phyloP scores from a whole-genome alignment of 2,113 vertebrate species.

The Cryptomyrus ogoouensis region DNA sequence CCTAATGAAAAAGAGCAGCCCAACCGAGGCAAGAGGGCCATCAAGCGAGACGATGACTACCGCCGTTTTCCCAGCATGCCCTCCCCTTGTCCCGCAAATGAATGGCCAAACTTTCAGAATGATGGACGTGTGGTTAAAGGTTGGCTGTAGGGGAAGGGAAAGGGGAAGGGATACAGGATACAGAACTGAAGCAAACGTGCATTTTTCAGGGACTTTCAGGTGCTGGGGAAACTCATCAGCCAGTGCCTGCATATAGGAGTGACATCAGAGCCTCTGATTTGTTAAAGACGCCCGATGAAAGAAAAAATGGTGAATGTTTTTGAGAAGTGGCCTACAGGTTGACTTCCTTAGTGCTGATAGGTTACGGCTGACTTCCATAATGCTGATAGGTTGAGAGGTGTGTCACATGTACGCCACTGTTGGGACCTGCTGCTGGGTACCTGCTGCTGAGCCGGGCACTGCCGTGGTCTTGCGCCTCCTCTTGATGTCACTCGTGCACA shows the following conservation, averaged over 20 bases:
- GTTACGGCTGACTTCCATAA: not conserved
- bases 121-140: not conserved
- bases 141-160: not conserved
- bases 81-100: not conserved
- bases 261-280: not conserved
- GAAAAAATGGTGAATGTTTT: not conserved
- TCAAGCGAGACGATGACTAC: slow-evolving; percentile 32
- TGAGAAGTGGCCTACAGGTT: not conserved
- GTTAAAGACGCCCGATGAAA: not conserved
- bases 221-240: not conserved
- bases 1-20: slow-evolving; percentile 50
- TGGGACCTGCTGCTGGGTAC: slow-evolving; percentile 42
- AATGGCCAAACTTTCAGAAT: not conserved
- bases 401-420: not conserved
- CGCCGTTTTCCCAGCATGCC: slow-evolving; percentile 16
- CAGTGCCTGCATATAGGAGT: not conserved
- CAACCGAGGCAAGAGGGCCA: slow-evolving; percentile 29
- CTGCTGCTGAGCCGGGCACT: slow-evolving; percentile 44
- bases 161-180: not conserved
- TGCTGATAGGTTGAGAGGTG: not conserved
- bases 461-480: slow-evolving; percentile 48
- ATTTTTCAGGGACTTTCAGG: not conserved
- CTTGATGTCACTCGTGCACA: slow-evolving; percentile 47
- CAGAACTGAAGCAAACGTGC: not conserved
- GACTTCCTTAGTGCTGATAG: not conserved